phyloP scores from a whole-genome alignment of 2,113 vertebrate species.

The Lagopus leucura region DNA sequence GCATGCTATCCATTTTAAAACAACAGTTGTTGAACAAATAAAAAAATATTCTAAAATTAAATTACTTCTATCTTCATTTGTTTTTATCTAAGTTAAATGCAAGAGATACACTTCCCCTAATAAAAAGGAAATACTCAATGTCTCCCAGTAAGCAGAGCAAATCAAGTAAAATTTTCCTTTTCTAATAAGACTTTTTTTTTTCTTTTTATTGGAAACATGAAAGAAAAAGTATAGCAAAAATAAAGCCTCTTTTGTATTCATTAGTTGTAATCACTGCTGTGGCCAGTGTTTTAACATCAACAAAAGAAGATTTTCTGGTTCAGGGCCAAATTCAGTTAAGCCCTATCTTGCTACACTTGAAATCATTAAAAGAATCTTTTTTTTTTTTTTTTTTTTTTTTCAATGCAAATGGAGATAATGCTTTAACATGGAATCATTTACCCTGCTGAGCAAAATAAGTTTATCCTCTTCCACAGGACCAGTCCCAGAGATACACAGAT shows the following conservation, averaged over 20 bases:
- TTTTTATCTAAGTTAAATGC: slow-evolving; percentile 51
- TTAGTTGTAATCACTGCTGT: slow-evolving; percentile 12
- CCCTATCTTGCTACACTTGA: not conserved
- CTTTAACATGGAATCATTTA: not conserved
- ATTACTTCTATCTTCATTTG: slow-evolving; percentile 58
- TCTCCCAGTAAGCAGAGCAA: slow-evolving; percentile 3
- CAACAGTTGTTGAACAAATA: slow-evolving; percentile 55
- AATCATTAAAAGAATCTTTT: not conserved
- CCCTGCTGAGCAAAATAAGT: not conserved
- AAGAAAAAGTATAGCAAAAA: slow-evolving; percentile 23
- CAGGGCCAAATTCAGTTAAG: slow-evolving; percentile 8
- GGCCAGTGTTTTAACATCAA: slow-evolving; percentile 20
- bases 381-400: not conserved
- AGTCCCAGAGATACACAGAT: accelerated
- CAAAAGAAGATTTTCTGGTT: slow-evolving; percentile 22
- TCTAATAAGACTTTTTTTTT: slow-evolving; percentile 32
- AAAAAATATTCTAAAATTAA: slow-evolving; percentile 54
- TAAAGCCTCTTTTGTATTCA: slow-evolving; percentile 42
- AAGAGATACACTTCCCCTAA: slow-evolving; percentile 19
- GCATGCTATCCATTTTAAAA: slow-evolving; percentile 60
- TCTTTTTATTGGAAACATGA: slow-evolving; percentile 35
- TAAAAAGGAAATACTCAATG: slow-evolving; percentile 13
- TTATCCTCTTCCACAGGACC: not conserved
- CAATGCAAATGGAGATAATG: not conserved
- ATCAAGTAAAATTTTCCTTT: not conserved